Percentiles rank a stretch among this genome's conserved stretches.
These are phyloP conservation scores for Steinernema hermaphroditum DNA, from an alignment of 2,888 invertebrate species.

Conservation along the genomic window DNA sequence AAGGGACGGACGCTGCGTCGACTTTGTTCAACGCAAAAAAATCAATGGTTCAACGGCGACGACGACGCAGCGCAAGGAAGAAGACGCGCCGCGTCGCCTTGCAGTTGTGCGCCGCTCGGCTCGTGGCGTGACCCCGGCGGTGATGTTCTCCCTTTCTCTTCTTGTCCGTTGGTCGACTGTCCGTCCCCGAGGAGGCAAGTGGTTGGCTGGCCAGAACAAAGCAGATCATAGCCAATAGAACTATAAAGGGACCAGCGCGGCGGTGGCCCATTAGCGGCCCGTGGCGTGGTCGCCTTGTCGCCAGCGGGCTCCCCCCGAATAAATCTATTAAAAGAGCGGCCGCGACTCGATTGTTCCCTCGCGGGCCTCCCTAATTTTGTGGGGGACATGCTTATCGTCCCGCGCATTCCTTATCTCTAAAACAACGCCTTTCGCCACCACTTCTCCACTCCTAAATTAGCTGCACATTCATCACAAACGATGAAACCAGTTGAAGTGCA, in stretches of 20 bases:
- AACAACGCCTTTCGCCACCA: not conserved
- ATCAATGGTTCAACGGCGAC: conserved; percentile 27
- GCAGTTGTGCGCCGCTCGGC: not conserved
- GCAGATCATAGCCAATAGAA: too few relatives aligned
- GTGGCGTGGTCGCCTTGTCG: not conserved
- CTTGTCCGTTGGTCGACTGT: not conserved
- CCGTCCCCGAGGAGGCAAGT: too few relatives aligned
- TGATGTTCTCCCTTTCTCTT: not conserved
- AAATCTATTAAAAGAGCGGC: conserved; percentile 5
- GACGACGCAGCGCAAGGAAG: not conserved
- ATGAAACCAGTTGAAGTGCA: too few relatives aligned
- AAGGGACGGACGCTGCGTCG: not conserved
- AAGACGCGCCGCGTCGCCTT: not conserved
- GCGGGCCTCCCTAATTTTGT: not conserved
- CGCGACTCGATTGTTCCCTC: too few relatives aligned
- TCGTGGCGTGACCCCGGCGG: not conserved
- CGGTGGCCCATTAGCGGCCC: too few relatives aligned
- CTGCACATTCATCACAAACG: too few relatives aligned
- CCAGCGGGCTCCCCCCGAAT: not conserved
- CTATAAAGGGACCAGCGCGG: too few relatives aligned
- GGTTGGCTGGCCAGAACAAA: too few relatives aligned
- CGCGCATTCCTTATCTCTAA: not conserved
- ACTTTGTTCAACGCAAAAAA: conserved; percentile 17
- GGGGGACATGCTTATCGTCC: not conserved
- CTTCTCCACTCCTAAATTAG: too few relatives aligned